Conservation (phyloP, 1,140 invertebrate genomes). For the Nilaparvata lugens region DNA sequence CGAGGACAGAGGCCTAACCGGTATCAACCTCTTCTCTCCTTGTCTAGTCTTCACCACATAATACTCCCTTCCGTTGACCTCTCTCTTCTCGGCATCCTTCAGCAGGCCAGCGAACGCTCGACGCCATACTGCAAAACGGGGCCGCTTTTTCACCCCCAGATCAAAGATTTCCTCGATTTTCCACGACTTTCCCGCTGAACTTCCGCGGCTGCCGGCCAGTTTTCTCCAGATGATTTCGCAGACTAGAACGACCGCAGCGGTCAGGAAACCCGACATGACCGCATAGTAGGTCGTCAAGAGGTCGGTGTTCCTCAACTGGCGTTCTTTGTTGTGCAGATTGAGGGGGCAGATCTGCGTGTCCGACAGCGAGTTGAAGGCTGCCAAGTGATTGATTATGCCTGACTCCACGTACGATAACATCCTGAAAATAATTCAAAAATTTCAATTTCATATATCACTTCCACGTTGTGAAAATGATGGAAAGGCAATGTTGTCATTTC, state of each 20-base stretch:
- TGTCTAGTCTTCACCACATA: constrained; percentile 47
- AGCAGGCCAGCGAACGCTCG: constrained; percentile 4
- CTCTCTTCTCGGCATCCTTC: constrained; percentile 36
- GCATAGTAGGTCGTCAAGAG: constrained; percentile 60
- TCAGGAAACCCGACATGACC: constrained; percentile 48
- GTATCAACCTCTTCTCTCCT: constrained; percentile 53
- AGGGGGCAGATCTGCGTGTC: constrained; percentile 65
- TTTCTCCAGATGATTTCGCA: constrained; percentile 43
- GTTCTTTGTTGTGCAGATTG: constrained; percentile 65
- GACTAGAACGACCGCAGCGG: constrained; percentile 50
- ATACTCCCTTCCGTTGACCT: constrained; percentile 67
- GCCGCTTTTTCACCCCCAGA: not conserved
- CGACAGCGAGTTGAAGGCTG: constrained; percentile 47
- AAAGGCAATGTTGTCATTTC: too few species aligned
- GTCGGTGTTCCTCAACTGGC: constrained; percentile 56
- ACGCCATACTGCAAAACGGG: not conserved
- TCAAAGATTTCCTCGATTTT: not conserved
- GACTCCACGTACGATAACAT: constrained; percentile 54
- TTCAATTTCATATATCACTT: not conserved
- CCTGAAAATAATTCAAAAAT: constrained; percentile 35
- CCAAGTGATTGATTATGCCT: constrained; percentile 58
- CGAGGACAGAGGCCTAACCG: constrained; percentile 58
- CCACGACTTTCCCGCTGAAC: not conserved
- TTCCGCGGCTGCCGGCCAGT: not conserved
- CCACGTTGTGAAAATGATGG: too few species aligned